Base-by-base conservation (phyloP, 2,888 invertebrate genomes). In the Magallana nippona region DNA sequence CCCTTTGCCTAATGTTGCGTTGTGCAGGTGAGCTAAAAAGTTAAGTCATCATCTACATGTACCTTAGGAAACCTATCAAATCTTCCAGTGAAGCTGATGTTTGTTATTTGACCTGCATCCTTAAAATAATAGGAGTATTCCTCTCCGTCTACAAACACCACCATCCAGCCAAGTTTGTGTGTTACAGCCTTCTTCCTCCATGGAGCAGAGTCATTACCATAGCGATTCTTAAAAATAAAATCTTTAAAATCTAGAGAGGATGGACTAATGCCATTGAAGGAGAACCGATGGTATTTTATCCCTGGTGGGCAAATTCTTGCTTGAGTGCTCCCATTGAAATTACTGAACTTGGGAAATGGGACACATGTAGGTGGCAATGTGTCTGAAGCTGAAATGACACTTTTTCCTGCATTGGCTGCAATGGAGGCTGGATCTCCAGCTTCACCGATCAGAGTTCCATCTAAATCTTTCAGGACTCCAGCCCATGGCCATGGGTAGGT, bases 151-250 rank as follows among this genome's bases (percentile, higher is more conserved):
- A 88, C 86, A n/a, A 93, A 79, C 5, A 88, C 71, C 2, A 86
- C 83, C 88, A 90, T 88, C 92, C 92, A 93, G 13, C 93, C 93
- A 0, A 81, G 19, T 22, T 81, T 83, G 84, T 93, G 92, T 0
- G 92, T 91, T 55, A 91, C 83, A 15, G 89, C 82, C 78, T 92
- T 92, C 13, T 77, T 71, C 19, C 83, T 79, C 79, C 77, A 93
- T 8, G 83, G 87, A 0, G 80, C 79, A 1, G 79, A 56, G 8
- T 86, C 86, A 0, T 77, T 85, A 2, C 91, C 91, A 80, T 91
- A 83, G 13, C 82, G 56, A 57, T 90, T 91, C 5, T 84, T 86
- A 32, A 92, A 85, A 0, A 86, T 55, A 3, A 86, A 86, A 19
- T 88, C 81, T 84, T 92, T 91, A 63, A 62, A 86, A 17, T 82